Conservation (phyloP, 2,113 vertebrate genomes). For the Microtus pennsylvanicus region DNA sequence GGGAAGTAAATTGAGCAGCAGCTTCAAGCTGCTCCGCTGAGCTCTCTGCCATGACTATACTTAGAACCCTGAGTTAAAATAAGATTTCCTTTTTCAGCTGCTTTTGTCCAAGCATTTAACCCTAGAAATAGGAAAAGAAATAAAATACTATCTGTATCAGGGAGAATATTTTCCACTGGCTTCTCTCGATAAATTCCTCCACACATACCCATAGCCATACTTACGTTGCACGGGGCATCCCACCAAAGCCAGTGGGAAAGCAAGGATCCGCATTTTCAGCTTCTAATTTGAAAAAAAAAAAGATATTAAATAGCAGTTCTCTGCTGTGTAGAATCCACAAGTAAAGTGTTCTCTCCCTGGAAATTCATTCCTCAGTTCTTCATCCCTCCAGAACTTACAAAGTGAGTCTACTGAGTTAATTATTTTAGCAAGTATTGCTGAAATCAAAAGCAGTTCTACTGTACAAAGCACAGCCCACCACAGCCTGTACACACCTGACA, state of each 20-base stretch:
- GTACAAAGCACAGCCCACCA: no score
- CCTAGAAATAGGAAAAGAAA: neutral
- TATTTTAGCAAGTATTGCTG: slow-evolving; percentile 23
- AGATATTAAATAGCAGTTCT: neutral
- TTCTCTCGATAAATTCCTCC: neutral
- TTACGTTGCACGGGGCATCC: neutral
- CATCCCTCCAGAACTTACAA: neutral
- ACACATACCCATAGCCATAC: neutral
- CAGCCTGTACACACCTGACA: neutral
- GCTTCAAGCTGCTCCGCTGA: no score
- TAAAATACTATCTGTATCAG: neutral
- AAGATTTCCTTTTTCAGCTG: neutral
- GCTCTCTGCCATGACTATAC: neutral
- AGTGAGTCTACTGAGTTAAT: neutral
- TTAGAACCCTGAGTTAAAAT: neutral
- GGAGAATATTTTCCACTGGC: neutral
- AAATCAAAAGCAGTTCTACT: slow-evolving; percentile 31
- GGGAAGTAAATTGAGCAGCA: no score
- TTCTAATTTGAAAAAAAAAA: neutral
- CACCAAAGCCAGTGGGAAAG: neutral
- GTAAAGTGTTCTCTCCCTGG: slow-evolving; percentile 4
- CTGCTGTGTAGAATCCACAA: neutral
- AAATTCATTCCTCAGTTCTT: slow-evolving; percentile 8
- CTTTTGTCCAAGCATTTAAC: neutral
- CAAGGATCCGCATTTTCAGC: neutral